Base-by-base conservation (phyloP, 2,797 vertebrate species). In the Bradypodion ventrale region DNA sequence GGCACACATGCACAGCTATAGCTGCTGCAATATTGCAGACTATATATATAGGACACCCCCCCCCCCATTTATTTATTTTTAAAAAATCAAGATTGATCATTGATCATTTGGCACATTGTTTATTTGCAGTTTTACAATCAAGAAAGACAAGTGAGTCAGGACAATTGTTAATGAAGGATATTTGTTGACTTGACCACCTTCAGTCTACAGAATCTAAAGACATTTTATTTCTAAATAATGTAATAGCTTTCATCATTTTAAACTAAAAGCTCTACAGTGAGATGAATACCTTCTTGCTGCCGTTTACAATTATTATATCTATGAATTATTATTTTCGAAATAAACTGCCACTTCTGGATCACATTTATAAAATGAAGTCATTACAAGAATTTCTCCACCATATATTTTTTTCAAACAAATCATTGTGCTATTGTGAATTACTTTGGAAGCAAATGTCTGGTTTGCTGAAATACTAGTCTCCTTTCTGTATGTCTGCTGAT, bases 151-250 rank as follows among this genome's bases (percentile, higher is more conserved):
- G 21, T 75, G 66, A 70, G 87, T 46, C 73, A 80, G 46, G 27
- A 13, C 19, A 7, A 42, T 4, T 13, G 15, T 82, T 70, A 37
- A 87, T 72, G 85, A 1, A 66, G 88, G 42, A 86, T 83, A 52
- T 93, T 94, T 85, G 88, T 60, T 83, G 29, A 77, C 44, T 82
- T 85, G 79, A 90, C 88, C 78, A 78, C 79, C 66, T 85, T 80
- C 77, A 25, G 27, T 83, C 52, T 42, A 78, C 3, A 29, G 12
- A 76, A 89, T 83, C 37, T 60, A 78, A 91, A 89, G 86, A 74
- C 83, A 82, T 88, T 88, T 72, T 2, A 82, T 87, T 89, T 75
- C 68, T 62, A 87, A 40, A 29, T 25, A 25, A 52, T 25, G 32
- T 35, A 35, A 52, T 16, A 72, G 19, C 19, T 76, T 73, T 21